Evolutionary conservation across 2,797 vertebrate species (phyloP).

Genomic region (Acestrorhynchus altus): DNA sequence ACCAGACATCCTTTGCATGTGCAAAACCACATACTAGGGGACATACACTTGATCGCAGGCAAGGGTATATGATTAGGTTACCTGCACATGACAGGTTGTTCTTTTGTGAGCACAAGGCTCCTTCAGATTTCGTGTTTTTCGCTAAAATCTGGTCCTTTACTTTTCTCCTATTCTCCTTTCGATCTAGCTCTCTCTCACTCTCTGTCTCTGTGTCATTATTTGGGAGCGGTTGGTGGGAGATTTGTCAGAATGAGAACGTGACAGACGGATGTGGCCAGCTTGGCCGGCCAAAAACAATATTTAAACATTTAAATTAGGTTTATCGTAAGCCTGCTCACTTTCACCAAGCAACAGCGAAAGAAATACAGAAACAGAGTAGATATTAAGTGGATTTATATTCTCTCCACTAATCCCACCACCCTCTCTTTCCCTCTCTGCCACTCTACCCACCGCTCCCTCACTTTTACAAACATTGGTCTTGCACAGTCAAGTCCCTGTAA

Average conservation of each 20-base stretch:
- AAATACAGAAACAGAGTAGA: slow-evolving; percentile 69
- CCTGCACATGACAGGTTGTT: slow-evolving; percentile 65
- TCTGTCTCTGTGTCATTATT: slow-evolving; percentile 32
- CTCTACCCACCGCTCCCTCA: slow-evolving; percentile 27
- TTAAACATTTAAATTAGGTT: slow-evolving; percentile 70
- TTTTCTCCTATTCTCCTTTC: slow-evolving; percentile 42
- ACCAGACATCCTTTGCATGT: slow-evolving; percentile 23
- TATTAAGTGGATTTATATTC: slow-evolving; percentile 72
- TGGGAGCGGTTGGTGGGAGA: slow-evolving; percentile 41
- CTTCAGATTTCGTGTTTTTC: slow-evolving; percentile 65
- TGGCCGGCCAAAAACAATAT: slow-evolving; percentile 71
- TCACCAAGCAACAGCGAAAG: slow-evolving; percentile 44
- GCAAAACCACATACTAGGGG: slow-evolving; percentile 31
- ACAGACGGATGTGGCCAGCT: slow-evolving; percentile 58
- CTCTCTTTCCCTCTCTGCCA: background rate
- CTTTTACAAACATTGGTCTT: slow-evolving; percentile 62
- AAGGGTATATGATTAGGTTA: slow-evolving; percentile 67
- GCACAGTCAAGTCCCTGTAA: slow-evolving; percentile 41
- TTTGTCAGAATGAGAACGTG: slow-evolving; percentile 64
- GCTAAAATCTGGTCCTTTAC: slow-evolving; percentile 65
- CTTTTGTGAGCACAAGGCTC: slow-evolving; percentile 68
- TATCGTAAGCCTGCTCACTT: slow-evolving; percentile 60
- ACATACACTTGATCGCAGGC: slow-evolving; percentile 25
- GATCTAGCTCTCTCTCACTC: background rate
- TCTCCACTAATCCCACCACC: slow-evolving; percentile 64